Conservation (phyloP, 2,113 vertebrate species). For the Carettochelys insculpta region DNA sequence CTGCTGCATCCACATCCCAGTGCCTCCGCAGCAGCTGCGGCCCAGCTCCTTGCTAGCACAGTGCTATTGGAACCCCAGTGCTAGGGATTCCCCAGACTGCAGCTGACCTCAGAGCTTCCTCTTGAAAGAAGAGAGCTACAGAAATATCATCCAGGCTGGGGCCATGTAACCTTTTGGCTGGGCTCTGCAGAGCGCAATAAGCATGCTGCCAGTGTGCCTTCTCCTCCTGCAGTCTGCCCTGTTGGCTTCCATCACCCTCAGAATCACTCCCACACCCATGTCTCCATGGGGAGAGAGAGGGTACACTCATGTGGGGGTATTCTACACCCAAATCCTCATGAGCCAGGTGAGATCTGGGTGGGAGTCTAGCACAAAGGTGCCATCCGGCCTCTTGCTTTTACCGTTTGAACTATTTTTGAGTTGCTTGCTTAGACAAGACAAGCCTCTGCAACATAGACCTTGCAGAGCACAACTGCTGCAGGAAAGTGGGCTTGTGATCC, state of each 20-base stretch:
- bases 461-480: not conserved
- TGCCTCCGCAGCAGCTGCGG: not conserved
- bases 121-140: not conserved
- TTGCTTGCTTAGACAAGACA: not conserved
- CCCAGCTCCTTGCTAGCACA: not conserved
- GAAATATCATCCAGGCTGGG: not conserved
- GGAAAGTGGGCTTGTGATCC: not conserved
- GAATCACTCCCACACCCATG: not conserved
- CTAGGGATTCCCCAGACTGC: not conserved
- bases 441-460: not conserved
- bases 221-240: not conserved
- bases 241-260: not conserved
- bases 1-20: not conserved
- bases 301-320: not conserved
- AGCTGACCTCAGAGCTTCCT: not conserved
- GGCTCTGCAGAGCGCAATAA: not conserved
- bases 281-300: not conserved
- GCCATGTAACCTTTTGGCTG: not conserved
- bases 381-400: not conserved
- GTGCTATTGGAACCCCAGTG: not conserved
- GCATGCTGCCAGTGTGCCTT: fast-evolving
- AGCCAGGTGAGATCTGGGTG: not conserved
- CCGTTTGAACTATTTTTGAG: not conserved
- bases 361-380: not conserved
- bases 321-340: not conserved